Evolutionary conservation across 2,888 invertebrate species (phyloP).

Genomic region (Boloria euphrosyne): DNA sequence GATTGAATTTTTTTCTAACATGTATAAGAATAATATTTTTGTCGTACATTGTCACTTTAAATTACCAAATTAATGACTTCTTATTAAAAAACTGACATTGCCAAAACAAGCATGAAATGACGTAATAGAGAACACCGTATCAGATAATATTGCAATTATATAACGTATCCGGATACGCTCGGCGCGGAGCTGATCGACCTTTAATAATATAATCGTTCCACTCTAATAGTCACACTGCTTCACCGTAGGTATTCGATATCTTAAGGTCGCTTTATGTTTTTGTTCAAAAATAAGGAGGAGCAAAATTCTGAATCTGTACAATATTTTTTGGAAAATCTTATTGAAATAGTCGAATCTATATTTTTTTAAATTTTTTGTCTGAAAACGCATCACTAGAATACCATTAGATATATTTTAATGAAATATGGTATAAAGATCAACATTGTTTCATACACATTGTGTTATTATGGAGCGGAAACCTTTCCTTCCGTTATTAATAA

Average conservation of each 20-base stretch:
- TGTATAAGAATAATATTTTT: not conserved
- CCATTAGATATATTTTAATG: no score
- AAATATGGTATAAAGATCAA: no score
- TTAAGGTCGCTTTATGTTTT: slow-evolving; percentile 23
- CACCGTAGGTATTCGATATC: slow-evolving; percentile 26
- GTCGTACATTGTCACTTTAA: not conserved
- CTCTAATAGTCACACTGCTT: slow-evolving; percentile 31
- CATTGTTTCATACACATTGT: no score
- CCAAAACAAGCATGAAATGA: not conserved
- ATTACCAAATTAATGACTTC: not conserved
- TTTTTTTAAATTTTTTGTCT: no score
- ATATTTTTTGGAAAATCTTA: not conserved
- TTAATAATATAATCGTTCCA: slow-evolving; percentile 31
- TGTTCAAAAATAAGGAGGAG: slow-evolving; percentile 6
- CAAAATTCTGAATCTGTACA: not conserved
- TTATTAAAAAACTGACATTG: not conserved
- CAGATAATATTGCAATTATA: slow-evolving; percentile 6
- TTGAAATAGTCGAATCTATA: not conserved
- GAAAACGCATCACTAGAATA: no score
- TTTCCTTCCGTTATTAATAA: no score
- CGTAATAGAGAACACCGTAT: not conserved
- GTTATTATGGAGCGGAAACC: no score
- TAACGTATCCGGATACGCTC: slow-evolving; percentile 26
- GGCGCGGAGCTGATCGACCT: slow-evolving; percentile 24
- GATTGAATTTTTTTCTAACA: no score